These are phyloP conservation scores for Ochotona princeps DNA, from an alignment of 2,113 vertebrate species.

Conservation along the genomic window DNA sequence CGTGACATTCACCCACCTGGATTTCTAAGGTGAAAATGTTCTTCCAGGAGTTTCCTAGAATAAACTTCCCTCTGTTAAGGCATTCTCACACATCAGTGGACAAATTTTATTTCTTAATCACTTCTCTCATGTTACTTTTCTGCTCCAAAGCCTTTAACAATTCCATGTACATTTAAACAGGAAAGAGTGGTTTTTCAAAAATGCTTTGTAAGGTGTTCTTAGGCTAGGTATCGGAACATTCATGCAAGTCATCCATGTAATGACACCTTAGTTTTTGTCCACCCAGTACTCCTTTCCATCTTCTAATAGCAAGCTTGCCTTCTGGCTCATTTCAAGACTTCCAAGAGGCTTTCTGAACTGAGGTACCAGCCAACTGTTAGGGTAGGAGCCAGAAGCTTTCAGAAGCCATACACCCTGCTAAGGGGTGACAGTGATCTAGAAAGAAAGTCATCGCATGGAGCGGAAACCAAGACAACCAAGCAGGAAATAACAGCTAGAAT, in stretches of 20 bases:
- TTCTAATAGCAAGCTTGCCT: background rate
- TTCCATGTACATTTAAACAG: background rate
- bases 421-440: background rate
- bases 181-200: background rate
- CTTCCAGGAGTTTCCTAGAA: background rate
- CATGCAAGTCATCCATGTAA: background rate
- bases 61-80: background rate
- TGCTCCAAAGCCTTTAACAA: slow-evolving; percentile 30
- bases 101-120: background rate
- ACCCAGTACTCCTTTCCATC: background rate
- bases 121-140: slow-evolving; percentile 13
- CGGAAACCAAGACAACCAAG: slow-evolving; percentile 14
- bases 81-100: background rate
- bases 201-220: background rate
- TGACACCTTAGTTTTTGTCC: background rate
- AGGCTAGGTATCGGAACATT: background rate
- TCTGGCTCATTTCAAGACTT: background rate
- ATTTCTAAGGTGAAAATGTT: background rate
- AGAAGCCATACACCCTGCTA: background rate
- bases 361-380: background rate
- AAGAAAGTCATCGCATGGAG: background rate
- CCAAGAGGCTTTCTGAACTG: background rate
- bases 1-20: background rate
- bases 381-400: background rate
- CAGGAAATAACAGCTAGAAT: background rate